Percentiles rank a stretch among this genome's conserved stretches.
Conservation (phyloP, 2,888 invertebrate species). For the Monochamus alternatus region DNA sequence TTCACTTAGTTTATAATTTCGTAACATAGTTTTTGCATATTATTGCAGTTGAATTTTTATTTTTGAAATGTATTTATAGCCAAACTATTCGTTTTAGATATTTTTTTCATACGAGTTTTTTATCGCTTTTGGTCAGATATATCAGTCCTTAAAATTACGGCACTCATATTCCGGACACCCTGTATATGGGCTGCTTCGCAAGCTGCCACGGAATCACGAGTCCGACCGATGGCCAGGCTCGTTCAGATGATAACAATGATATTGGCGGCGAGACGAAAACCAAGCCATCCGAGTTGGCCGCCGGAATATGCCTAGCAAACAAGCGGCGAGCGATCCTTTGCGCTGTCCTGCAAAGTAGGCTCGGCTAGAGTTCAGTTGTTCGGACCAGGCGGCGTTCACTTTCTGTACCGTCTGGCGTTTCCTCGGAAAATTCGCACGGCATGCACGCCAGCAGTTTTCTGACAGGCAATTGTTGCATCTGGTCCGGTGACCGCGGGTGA, state of each 20-base stretch:
- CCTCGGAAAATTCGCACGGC: slow-evolving; percentile 32
- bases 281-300: slow-evolving; percentile 13
- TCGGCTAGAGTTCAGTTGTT: slow-evolving; percentile 16
- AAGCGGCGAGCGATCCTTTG: slow-evolving; percentile 24
- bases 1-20: too few species aligned
- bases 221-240: neutral
- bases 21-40: too few species aligned
- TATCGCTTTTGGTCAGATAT: too few species aligned
- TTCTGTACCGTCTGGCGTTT: slow-evolving; percentile 20
- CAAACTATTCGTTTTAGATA: too few species aligned
- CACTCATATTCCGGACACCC: too few species aligned
- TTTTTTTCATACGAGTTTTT: too few species aligned
- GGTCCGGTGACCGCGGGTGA: slow-evolving; percentile 37
- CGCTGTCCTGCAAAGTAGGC: slow-evolving; percentile 25
- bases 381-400: slow-evolving; percentile 17
- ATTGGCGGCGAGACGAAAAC: neutral
- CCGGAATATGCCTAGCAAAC: slow-evolving; percentile 2
- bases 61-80: too few species aligned
- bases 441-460: slow-evolving; percentile 28
- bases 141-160: too few species aligned
- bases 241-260: slow-evolving; percentile 14
- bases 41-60: too few species aligned
- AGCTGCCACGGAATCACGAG: neutral
- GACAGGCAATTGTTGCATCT: slow-evolving; percentile 29
- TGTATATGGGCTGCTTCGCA: neutral